phyloP scores from a whole-genome alignment of 2,888 invertebrate species.

The Drosophila prostipennis region DNA sequence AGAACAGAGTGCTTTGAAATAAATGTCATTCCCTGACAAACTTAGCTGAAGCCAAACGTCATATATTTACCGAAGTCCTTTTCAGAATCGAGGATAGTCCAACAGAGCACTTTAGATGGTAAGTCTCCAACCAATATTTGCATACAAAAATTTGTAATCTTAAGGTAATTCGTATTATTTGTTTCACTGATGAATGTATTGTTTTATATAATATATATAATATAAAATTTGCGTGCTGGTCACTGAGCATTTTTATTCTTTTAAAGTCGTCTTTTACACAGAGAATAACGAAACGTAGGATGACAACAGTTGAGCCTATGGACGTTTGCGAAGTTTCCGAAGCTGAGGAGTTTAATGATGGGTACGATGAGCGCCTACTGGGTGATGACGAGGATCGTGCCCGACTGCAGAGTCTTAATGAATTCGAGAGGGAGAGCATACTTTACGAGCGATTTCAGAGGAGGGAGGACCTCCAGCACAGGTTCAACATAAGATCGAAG shows the following conservation, averaged over 20 bases:
- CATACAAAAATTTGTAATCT: too few species aligned
- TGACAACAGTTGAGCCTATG: too few species aligned
- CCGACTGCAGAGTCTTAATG: slow-evolving; percentile 17
- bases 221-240: too few species aligned
- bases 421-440: slow-evolving; percentile 38
- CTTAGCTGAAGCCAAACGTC: too few species aligned
- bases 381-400: slow-evolving; percentile 32
- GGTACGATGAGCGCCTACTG: slow-evolving; percentile 30
- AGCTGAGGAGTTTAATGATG: slow-evolving; percentile 17
- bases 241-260: background rate
- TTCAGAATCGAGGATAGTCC: background rate
- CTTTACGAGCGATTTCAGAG: slow-evolving; percentile 28
- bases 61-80: background rate
- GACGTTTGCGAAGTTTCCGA: background rate
- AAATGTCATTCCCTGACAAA: background rate
- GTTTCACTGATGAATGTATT: too few species aligned
- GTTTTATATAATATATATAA: too few species aligned
- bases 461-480: slow-evolving; percentile 26
- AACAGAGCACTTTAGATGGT: background rate
- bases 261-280: background rate
- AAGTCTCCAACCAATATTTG: too few species aligned
- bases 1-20: background rate
- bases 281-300: too few species aligned
- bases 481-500: slow-evolving; percentile 23
- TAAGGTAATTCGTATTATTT: too few species aligned